phyloP scores from a whole-genome alignment of 2,113 vertebrate species.

The Cariama cristata region DNA sequence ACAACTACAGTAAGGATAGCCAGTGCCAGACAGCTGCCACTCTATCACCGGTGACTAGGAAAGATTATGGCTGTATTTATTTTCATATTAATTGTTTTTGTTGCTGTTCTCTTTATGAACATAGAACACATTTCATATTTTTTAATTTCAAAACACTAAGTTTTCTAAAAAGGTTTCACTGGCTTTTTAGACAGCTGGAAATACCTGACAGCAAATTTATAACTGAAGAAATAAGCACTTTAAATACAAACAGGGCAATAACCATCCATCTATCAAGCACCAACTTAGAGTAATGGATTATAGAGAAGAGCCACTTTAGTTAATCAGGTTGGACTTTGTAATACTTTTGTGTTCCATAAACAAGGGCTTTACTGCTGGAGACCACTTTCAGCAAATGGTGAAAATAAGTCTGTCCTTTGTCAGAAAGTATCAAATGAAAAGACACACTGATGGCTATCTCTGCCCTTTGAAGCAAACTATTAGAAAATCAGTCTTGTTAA shows the following conservation, averaged over 20 bases:
- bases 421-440: constrained; percentile 5
- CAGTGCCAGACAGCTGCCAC: neutral
- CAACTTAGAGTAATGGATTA: constrained; percentile 22
- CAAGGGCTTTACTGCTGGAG: neutral
- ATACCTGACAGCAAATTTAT: constrained; percentile 24
- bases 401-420: constrained; percentile 53
- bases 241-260: constrained; percentile 21
- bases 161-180: neutral
- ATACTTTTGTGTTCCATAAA: constrained; percentile 50
- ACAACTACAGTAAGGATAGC: neutral
- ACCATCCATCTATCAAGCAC: neutral
- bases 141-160: neutral
- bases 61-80: neutral
- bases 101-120: neutral
- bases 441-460: constrained; percentile 16
- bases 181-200: constrained; percentile 31
- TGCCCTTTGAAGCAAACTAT: constrained; percentile 55
- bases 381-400: constrained; percentile 44
- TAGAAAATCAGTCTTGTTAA: constrained; percentile 44
- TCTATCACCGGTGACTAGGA: neutral
- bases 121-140: neutral
- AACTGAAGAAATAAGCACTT: constrained; percentile 17
- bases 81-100: neutral
- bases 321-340: constrained; percentile 53
- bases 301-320: constrained; percentile 55